A percentile compares a stretch with the other conserved stretches of the same genome.
phyloP scores from a whole-genome alignment of 2,888 invertebrate species.

The Nyleta sp. region DNA sequence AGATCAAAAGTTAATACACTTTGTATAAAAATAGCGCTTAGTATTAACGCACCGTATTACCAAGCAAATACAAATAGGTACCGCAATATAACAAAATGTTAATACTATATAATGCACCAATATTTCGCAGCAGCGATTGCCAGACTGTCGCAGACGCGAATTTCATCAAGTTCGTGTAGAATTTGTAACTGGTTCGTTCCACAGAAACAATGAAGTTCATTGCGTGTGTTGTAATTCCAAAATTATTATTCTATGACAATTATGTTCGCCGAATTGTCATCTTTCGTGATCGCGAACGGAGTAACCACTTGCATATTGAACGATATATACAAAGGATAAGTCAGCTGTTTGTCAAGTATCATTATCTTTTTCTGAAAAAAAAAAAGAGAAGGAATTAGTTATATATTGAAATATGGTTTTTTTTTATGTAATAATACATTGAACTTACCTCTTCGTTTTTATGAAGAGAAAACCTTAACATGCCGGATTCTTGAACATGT shows the following conservation, averaged over 20 bases:
- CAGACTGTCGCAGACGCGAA: neutral
- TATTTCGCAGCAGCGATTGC: constrained; percentile 21
- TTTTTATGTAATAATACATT: neutral
- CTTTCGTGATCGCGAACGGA: constrained; percentile 80
- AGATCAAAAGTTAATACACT: constrained; percentile 43
- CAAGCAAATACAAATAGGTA: constrained; percentile 41
- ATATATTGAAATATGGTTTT: neutral
- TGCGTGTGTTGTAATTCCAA: constrained; percentile 4
- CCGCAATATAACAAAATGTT: constrained; percentile 25
- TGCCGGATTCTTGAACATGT: constrained; percentile 85
- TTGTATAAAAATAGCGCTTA: constrained; percentile 55
- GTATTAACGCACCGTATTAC: constrained; percentile 21
- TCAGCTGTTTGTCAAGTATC: constrained; percentile 85
- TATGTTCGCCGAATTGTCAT: constrained; percentile 70
- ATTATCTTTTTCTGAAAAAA: constrained; percentile 81
- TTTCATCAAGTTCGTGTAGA: constrained; percentile 11
- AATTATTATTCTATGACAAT: constrained; percentile 70
- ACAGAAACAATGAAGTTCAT: constrained; percentile 7
- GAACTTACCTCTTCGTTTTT: constrained; percentile 86
- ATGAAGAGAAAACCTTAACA: constrained; percentile 84
- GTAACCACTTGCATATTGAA: constrained; percentile 87
- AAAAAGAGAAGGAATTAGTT: neutral
- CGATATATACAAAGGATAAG: constrained; percentile 88
- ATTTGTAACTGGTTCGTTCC: neutral
- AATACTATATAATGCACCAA: constrained; percentile 52